Evolutionary conservation across 2,113 vertebrate genomes (phyloP).

Genomic region (Thunnus maccoyii): DNA sequence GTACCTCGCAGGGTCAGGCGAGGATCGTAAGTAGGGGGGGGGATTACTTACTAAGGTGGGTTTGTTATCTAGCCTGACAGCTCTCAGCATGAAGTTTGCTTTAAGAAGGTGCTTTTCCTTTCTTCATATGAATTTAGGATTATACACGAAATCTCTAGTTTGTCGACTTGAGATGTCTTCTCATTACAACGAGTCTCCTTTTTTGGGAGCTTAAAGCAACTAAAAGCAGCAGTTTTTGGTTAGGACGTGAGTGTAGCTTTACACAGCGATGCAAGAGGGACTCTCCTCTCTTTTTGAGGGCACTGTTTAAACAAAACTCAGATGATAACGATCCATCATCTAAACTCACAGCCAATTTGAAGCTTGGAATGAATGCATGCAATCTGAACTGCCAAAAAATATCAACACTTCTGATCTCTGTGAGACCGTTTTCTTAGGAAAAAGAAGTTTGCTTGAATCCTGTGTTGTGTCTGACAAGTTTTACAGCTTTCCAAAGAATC

Average conservation of each 20-base stretch:
- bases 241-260: background rate
- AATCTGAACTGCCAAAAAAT: conserved; percentile 22
- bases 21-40: background rate
- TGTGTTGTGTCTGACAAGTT: conserved; percentile 25
- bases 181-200: conserved; percentile 5
- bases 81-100: conserved; percentile 15
- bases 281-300: conserved; percentile 4
- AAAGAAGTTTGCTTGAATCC: conserved; percentile 35
- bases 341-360: conserved; percentile 4
- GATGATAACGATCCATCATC: conserved; percentile 4
- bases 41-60: conserved; percentile 24
- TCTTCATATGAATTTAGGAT: conserved; percentile 31
- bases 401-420: conserved; percentile 22
- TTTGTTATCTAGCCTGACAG: conserved; percentile 31
- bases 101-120: conserved; percentile 41
- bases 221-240: conserved; percentile 27
- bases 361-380: conserved; percentile 23
- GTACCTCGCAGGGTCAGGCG: conserved; percentile 7
- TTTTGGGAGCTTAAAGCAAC: too few relatives aligned
- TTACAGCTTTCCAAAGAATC: conserved; percentile 40
- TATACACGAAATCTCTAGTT: conserved; percentile 24
- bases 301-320: conserved; percentile 11
- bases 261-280: background rate
- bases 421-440: conserved; percentile 11
- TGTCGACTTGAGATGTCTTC: background rate